A percentile compares a stretch with the other conserved stretches of the same genome.
phyloP scores from a whole-genome alignment of 2,797 vertebrate species.

The Aeoliscus strigatus region DNA sequence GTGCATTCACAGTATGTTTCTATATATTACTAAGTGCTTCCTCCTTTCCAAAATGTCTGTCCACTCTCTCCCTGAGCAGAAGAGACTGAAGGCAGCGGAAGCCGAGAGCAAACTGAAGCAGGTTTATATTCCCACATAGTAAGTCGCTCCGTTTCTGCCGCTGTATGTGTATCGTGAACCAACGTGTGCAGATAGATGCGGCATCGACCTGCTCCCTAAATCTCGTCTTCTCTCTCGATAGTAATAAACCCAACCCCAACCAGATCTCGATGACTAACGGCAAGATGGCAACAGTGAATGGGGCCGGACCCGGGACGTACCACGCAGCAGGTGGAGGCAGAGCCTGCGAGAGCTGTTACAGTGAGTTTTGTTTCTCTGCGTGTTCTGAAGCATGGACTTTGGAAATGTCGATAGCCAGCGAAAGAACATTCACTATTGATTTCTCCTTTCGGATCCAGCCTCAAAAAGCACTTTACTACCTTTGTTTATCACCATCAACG shows the following conservation, averaged over 20 bases:
- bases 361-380: constrained; percentile 75
- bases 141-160: constrained; percentile 66
- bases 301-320: constrained; percentile 81
- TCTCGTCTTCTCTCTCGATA: constrained; percentile 46
- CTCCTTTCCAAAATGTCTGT: constrained; percentile 2
- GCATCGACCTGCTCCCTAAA: constrained; percentile 1
- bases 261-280: constrained; percentile 91
- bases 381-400: not conserved
- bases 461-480: not conserved
- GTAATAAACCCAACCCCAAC: constrained; percentile 98
- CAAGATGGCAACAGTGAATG: constrained; percentile 90
- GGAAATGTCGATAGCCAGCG: too few relatives aligned
- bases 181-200: not conserved
- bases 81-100: constrained; percentile 95
- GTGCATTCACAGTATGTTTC: too few relatives aligned
- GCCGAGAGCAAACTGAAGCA: constrained; percentile 98
- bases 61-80: constrained; percentile 70
- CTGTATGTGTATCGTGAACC: too few relatives aligned
- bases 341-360: constrained; percentile 95
- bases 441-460: not conserved
- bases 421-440: too few relatives aligned
- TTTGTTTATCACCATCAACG: constrained; percentile 7
- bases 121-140: constrained; percentile 99
- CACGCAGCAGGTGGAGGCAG: constrained; percentile 85
- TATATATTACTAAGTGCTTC: too few relatives aligned